A percentile compares a stretch with the other conserved stretches of the same genome.
phyloP scores from a whole-genome alignment of 2,113 vertebrate species.

The Smithornis capensis region DNA sequence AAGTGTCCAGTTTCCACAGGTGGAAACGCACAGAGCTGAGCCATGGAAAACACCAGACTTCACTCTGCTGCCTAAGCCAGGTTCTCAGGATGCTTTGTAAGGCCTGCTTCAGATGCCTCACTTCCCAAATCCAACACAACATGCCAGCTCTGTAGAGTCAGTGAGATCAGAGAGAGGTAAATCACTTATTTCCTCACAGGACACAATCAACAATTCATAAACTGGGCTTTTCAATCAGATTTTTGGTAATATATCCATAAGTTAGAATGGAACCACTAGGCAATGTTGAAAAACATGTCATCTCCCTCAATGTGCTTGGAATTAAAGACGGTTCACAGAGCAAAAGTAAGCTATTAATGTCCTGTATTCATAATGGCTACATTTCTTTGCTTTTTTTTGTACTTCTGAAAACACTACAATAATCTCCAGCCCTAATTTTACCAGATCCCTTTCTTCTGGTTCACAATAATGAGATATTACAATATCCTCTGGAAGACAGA shows the following conservation, averaged over 20 bases:
- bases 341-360: conserved; percentile 49
- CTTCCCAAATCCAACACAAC: background rate
- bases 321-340: conserved; percentile 6
- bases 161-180: background rate
- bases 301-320: background rate
- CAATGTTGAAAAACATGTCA: background rate
- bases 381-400: conserved; percentile 22
- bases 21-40: background rate
- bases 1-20: background rate
- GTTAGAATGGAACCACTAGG: background rate
- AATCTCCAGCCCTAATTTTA: conserved; percentile 51
- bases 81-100: background rate
- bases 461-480: conserved; percentile 49
- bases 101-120: background rate
- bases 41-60: background rate
- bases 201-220: background rate
- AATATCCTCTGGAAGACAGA: conserved; percentile 39
- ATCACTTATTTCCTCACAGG: background rate
- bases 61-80: background rate
- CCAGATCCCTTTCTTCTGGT: conserved; percentile 33
- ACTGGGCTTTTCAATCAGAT: background rate
- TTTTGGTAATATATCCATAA: background rate
- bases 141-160: background rate
- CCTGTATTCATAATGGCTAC: background rate
- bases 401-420: conserved; percentile 26